These are phyloP conservation scores for Ephydatia muelleri DNA, from an alignment of 37 sponge, comb jelly and placozoan species.

Conservation along the genomic window DNA sequence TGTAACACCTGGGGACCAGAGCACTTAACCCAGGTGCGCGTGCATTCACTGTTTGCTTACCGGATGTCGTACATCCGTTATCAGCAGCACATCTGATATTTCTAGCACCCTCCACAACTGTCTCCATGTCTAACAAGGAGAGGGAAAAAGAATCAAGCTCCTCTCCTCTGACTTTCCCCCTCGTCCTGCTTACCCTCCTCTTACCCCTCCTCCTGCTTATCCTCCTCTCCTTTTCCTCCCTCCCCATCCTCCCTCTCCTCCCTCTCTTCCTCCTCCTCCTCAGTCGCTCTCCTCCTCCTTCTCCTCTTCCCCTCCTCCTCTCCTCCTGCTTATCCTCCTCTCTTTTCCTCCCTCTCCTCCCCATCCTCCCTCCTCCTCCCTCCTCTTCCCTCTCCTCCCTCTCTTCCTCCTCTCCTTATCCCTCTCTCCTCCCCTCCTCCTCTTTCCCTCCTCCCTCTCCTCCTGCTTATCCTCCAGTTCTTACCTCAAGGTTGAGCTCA, in stretches of 20 bases:
- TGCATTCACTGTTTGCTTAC: slow-evolving; percentile 18
- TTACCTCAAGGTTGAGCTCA: slow-evolving; percentile 94
- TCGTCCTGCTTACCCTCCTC: no score
- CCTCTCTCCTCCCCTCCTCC: no score
- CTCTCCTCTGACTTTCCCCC: not conserved
- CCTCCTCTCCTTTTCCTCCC: no score
- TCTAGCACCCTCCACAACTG: slow-evolving; percentile 98
- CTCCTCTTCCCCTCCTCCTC: no score
- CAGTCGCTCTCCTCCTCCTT: no score
- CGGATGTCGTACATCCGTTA: slow-evolving; percentile 84
- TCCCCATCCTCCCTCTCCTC: no score
- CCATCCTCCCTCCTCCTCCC: not conserved
- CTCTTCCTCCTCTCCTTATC: not conserved
- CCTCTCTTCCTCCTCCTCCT: no score
- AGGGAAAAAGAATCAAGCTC: slow-evolving; percentile 1
- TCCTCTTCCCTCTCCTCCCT: not conserved
- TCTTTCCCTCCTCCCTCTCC: slow-evolving; percentile 3
- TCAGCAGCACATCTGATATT: slow-evolving; percentile 82
- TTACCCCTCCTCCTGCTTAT: no score
- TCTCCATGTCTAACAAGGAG: slow-evolving; percentile 82
- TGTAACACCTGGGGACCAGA: slow-evolving; percentile 68
- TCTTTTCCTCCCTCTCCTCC: no score
- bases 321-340: no score
- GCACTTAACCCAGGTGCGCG: not conserved
- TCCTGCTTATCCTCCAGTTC: no score